Evolutionary conservation across 1,140 invertebrate genomes (phyloP), one percentile per base, ranked within the genome.

Genomic region (Drosophila busckii): DNA sequence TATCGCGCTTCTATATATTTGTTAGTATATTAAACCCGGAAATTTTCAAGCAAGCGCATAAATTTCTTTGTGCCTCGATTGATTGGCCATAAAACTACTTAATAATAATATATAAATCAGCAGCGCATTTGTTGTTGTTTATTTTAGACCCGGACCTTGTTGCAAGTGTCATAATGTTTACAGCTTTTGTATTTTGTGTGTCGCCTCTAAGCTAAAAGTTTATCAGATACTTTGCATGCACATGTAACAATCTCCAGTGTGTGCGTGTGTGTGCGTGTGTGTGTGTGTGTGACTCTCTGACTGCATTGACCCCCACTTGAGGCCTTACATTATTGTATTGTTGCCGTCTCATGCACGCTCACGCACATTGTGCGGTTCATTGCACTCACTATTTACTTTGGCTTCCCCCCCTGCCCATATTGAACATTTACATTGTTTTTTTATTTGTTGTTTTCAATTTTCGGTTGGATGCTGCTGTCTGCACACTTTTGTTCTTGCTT

Each of bases 221-320:
- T 62, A 78, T 55, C 67, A 80, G 63, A 80, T 68, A 61, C 73
- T 73, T 80, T 80, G 73, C 68, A 78, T 82, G 56, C 68, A 52
- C 60, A 52, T 50, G 62, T 42, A 54, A 42, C 31, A 25, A 42
- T 40, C 23, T 32, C 26, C 10, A 8, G 23, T 50, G 52, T 54
- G 17, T 38, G 40, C 53, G 45, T 19, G 22, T 49, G 8, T 44
- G 22, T 22, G 12, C n/a, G 41, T 42, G 19, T 58, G 10, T 16
- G n/a, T 29, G 42, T 12, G n/a, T 26, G 42, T 12, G 23, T 16
- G 25, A 58, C 64, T 53, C 37, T 56, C 71, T 80, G 73, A 80
- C 73, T 80, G 73, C 75, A 82, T 80, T 80, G 73, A 80, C 73
- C 73, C 73, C 73, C 73, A 73, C 73, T 80, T 80, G 69, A 59